Evolutionary conservation across 1,140 invertebrate genomes (phyloP), one percentile per base, ranked within the genome.

Genomic region (Caenorhabditis tropicalis): DNA sequence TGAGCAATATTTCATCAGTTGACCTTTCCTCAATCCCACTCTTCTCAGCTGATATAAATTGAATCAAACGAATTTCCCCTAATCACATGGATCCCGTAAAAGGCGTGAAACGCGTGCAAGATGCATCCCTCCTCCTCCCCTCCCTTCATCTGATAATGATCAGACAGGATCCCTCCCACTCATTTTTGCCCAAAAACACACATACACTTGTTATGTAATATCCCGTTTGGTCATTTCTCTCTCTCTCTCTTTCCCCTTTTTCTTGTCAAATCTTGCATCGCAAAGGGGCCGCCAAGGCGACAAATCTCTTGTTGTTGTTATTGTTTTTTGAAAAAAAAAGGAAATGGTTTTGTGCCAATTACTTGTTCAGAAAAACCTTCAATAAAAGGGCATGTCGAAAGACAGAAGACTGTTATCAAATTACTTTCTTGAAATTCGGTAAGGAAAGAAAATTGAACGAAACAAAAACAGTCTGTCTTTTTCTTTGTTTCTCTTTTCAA

Each of bases 41-140:
- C 12, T 43, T 43, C 39, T 43, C 39, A 43, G 12, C 48, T 51
- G 48, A 3, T 51, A 15, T 51, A 3, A n/a, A n/a, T n/a, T n/a
- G n/a, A n/a, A n/a, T n/a, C n/a, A n/a, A n/a, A n/a, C n/a, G n/a
- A 24, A 27, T 56, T 2, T 2, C 53, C 15, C 15, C 33, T 19
- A 3, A 56, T 56, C 53, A 56, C 58, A 65, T 65, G 29, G 58
- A 65, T 65, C 58, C 29, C 53, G 31, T 33, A 36, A 33, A 65
- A 65, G 31, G 58, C 31, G 58, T 65, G 58, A 65, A 65, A 65
- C 58, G 58, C 53, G 53, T 58, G 53, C 53, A 58, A 58, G 53
- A 58, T 58, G 53, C n/a, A n/a, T n/a, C n/a, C n/a, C n/a, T n/a
- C n/a, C n/a, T 58, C n/a, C 24, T 65, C 58, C 19, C 31, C 21